Evolutionary conservation across 2,888 invertebrate species (phyloP), one percentile per base, ranked within the genome.

Genomic region (Celastrina argiolus): DNA sequence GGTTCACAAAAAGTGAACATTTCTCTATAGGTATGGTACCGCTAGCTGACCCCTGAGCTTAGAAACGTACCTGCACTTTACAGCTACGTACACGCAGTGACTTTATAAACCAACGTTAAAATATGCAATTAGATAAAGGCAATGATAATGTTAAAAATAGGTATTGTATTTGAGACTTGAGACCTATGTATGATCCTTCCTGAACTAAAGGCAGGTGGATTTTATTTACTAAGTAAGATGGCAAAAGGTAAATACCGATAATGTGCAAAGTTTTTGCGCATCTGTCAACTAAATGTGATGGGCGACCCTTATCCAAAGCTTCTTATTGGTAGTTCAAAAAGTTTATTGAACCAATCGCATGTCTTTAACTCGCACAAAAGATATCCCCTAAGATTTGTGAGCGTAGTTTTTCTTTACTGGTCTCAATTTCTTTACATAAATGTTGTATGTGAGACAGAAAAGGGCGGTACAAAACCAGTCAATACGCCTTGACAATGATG

Each of bases 251-350:
- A 81, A 79, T 73, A 82, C 69, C 72, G 78, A 78, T 79, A 80
- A 76, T 74, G 72, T 65, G 76, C 73, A 82, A 84, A 84, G 78
- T 81, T 82, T 82, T 76, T 74, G 67, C 80, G 80, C 85, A 86
- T 85, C 85, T 86, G 85, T 79, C 81, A 75, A 73, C 75, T 71
- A 69, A 71, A 67, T 72, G 73, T 74, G 69, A 74, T 75, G 77
- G 76, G 76, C 71, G 72, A 78, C 76, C 75, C 77, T 83, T 85
- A 86, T 86, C 86, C 78, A 69, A 64, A 66, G 70, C 68, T 65
- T 74, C 74, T 76, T 70, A 88, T 87, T 87, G 87, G 88, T 73
- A 78, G 76, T 66, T 63, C 69, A 68, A 68, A 72, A 64, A 70
- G 63, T 51, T 67, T 66, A 76, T 75, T 75, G 68, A 70, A 78